Evolutionary conservation across 35 echinoderm and acorn worm species (phyloP), one percentile per base, ranked within the genome.

Genomic region (Holothuria glaberrima): DNA sequence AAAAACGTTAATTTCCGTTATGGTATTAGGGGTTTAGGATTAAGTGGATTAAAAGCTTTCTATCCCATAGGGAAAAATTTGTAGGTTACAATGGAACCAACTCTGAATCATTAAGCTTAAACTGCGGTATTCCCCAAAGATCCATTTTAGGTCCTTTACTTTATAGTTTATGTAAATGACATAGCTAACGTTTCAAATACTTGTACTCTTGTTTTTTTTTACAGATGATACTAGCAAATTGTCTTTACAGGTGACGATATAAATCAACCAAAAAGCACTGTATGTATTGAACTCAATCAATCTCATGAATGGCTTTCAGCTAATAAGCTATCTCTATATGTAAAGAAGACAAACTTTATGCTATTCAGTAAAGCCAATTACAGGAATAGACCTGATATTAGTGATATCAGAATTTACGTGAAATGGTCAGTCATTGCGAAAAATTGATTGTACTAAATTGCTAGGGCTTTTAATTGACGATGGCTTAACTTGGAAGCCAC

Each of bases 41-140:
- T 69, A 69, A 69, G 66, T 28, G 66, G 66, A 69, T 27, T 29
- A 28, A 69, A 28, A 69, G 66, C n/a, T 69, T 69, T 69, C 66
- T 69, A 69, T 69, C 26, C 25, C 25, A 69, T 69, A 69, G 66
- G 66, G 25, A 30, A 33, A 21, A 69, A 22, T 69, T 69, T 69
- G 66, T 69, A 16, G 5, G 0, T 69, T n/a, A 69, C 17, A 69
- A 69, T 29, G 66, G 66, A 69, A 69, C 66, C 66, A 10, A 69
- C 17, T 54, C 50, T 54, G 50, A 54, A 0, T 54, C 13, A 54
- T 14, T 54, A 54, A 54, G 50, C 13, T 5, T 54, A 14, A 54
- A 2, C 0, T 54, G 50, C 13, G 50, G 50, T 54, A 9, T 54
- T 1, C 50, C 50, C 12, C 50, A 54, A 54, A 7, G 13, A 9